Percentiles rank a stretch among this genome's conserved stretches.
phyloP scores from a whole-genome alignment of 2,888 invertebrate genomes.

The Orthosia cruda region DNA sequence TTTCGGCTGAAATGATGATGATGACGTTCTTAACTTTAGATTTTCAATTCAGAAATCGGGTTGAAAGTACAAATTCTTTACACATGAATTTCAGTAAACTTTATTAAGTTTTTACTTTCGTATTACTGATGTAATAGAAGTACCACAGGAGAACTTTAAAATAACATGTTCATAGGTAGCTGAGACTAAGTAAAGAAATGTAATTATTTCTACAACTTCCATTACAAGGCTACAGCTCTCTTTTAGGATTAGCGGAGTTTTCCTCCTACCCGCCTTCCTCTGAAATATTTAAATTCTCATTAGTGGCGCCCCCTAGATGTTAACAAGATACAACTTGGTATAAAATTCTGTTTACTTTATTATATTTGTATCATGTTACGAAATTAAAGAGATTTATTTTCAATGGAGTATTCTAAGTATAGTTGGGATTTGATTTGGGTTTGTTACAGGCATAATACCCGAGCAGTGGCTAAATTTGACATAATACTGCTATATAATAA shows the following conservation, averaged over 20 bases:
- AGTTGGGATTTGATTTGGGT: no score
- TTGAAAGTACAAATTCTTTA: no score
- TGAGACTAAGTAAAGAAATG: constrained; percentile 38
- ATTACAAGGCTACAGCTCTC: constrained; percentile 52
- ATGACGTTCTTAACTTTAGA: no score
- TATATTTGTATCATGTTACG: constrained; percentile 64
- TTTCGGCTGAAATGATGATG: no score
- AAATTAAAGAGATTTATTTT: constrained; percentile 36
- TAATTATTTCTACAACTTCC: constrained; percentile 59
- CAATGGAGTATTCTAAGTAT: constrained; percentile 11
- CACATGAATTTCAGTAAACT: neutral
- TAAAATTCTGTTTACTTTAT: constrained; percentile 74
- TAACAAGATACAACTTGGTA: constrained; percentile 73
- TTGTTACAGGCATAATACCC: no score
- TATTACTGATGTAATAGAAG: neutral
- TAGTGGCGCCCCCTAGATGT: constrained; percentile 69
- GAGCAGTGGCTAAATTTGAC: no score
- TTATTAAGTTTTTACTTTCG: neutral
- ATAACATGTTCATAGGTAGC: constrained; percentile 3
- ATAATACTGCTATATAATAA: no score
- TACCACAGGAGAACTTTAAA: constrained; percentile 4
- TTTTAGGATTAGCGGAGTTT: constrained; percentile 69
- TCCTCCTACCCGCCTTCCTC: constrained; percentile 57
- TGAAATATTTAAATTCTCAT: constrained; percentile 81
- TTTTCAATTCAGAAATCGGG: no score